These are phyloP conservation scores for Diachasma alloeum DNA, from an alignment of 1,140 invertebrate species.

Conservation along the genomic window DNA sequence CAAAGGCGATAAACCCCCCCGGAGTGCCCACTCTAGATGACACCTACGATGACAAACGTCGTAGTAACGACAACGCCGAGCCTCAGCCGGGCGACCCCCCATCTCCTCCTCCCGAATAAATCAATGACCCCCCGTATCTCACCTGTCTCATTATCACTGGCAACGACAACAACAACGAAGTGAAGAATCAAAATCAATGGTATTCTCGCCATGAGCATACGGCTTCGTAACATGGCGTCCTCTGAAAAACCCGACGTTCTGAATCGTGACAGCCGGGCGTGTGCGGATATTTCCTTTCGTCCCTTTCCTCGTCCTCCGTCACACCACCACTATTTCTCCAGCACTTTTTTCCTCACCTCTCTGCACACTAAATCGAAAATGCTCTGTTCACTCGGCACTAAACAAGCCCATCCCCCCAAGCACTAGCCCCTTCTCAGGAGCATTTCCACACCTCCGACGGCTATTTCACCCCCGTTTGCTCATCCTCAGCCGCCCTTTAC, in stretches of 20 bases:
- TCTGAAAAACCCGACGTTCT: neutral
- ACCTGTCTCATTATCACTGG: slow-evolving; percentile 44
- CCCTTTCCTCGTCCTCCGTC: neutral
- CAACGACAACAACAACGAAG: slow-evolving; percentile 35
- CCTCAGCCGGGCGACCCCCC: too few relatives aligned
- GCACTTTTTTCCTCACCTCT: too few relatives aligned
- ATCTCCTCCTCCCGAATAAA: neutral
- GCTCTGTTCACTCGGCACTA: neutral
- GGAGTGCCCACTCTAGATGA: neutral
- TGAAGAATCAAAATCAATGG: slow-evolving; percentile 35
- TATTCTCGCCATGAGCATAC: slow-evolving; percentile 43
- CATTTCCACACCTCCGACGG: neutral
- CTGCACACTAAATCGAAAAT: too few relatives aligned
- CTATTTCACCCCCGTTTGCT: neutral
- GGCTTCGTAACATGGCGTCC: slow-evolving; percentile 53
- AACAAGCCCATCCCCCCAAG: neutral
- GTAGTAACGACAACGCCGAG: neutral
- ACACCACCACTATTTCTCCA: too few relatives aligned
- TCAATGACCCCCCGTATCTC: slow-evolving; percentile 16
- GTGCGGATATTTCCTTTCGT: slow-evolving; percentile 19
- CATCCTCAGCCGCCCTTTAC: neutral
- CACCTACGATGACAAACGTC: neutral
- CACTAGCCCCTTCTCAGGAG: neutral
- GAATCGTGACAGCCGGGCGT: slow-evolving; percentile 50
- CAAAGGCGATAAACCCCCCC: neutral